Base-by-base conservation (phyloP, 2,113 vertebrate genomes). In the Cathartes aura region DNA sequence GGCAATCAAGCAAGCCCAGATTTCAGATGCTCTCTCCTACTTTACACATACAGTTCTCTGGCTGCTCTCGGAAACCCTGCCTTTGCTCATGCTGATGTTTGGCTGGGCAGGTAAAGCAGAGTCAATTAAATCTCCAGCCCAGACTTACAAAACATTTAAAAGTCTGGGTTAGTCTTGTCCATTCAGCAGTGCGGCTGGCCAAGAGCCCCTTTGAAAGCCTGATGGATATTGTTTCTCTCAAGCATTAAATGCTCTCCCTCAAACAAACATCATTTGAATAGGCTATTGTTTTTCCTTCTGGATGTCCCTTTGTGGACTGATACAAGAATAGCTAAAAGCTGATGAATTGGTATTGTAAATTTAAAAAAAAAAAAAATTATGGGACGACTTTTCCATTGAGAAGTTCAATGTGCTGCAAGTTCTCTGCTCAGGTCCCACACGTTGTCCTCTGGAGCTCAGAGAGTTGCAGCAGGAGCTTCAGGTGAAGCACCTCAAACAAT, bases 251-350 rank as follows among this genome's bases (percentile, higher is more conserved):
- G 73, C 47, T 92, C 96, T 91, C 66, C 83, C 56, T 93, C 93
- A 81, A 52, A 93, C 73, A 94, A 87, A 90, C 48, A 52, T 81
- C 38, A 74, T 89, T 84, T 97, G 95, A 97, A 97, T 97, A 95
- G 94, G 62, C 85, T 52, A 97, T 97, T 96, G 92, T 96, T 64
- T 91, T 87, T 60, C 56, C 70, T 96, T 96, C 81, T 97, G 94
- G 94, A 85, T 94, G 76, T 78, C 60, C 40, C 70, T 89, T 92
- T 91, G 76, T 93, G 76, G 81, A 75, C 58, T 53, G 89, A 84
- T 89, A 96, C 64, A 96, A 97, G 92, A 96, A 95, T 85, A 93
- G 91, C 96, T 92, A 62, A 93, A 91, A 95, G 58, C 70, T 91
- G 83, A 36, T 85, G 76, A 89, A 72, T 38, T 91, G 68, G 68